Evolutionary conservation across 2,888 invertebrate species (phyloP), one percentile per base, ranked within the genome.

Genomic region (Leptinotarsa rubiginosa): DNA sequence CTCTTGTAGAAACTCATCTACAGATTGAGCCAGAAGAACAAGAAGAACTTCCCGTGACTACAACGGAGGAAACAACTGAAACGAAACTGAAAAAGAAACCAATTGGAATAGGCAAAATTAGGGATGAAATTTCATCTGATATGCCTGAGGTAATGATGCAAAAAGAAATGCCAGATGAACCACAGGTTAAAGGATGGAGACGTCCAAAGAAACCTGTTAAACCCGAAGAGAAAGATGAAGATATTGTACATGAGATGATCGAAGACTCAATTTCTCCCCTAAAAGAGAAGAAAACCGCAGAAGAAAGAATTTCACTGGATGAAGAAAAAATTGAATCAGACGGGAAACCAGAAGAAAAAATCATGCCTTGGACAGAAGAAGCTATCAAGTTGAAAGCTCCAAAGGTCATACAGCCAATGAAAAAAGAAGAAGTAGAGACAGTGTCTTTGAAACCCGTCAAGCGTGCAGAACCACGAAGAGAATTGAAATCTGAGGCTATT

Each of bases 361-460:
- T 22, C 25, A 15, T 50, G 7, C 90, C 91, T n/a, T 91, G 91
- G 91, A 94, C 91, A 15, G 91, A 93, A 83, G 92, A 94, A 86
- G 89, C 90, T 74, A 88, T 91, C 25, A 86, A 84, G 72, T 47
- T 91, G 16, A 91, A 83, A 79, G 81, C 87, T 2, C 86, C 83
- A 80, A 76, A 75, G 62, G 66, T 69, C 31, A 78, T 73, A 66
- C 73, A 73, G 70, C 66, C 76, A 15, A 81, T 83, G 7, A 84
- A 84, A 72, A 80, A 78, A 77, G 82, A 80, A 76, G 80, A 71
- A n/a, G 15, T 81, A n/a, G 81, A 82, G 76, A 79, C 79, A 52
- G 77, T 80, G 22, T 73, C 77, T 62, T 72, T 82, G 20, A 83
- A 81, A 77, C 76, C 80, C 16, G n/a, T 74, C 2, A 72, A 49